Conservation (phyloP, 2,113 vertebrate species). For the Microtus pennsylvanicus region DNA sequence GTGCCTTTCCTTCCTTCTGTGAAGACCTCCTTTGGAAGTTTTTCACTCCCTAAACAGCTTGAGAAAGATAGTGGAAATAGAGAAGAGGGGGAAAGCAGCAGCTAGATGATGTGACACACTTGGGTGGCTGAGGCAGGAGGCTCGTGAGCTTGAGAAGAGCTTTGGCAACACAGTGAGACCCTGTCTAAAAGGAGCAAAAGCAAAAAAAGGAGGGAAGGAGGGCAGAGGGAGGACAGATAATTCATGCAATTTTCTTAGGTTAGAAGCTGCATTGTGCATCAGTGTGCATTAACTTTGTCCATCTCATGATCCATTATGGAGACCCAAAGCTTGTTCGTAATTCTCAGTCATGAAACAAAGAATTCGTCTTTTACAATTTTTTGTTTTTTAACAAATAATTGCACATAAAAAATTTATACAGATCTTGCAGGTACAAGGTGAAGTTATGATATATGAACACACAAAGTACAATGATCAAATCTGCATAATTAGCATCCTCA, state of each 20-base stretch:
- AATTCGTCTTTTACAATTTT: background rate
- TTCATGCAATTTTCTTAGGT: background rate
- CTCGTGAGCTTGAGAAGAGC: background rate
- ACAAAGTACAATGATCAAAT: background rate
- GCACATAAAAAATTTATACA: background rate
- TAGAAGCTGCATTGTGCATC: background rate
- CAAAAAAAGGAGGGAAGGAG: too few species aligned
- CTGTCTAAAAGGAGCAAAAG: background rate
- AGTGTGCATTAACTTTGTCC: background rate
- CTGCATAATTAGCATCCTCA: background rate
- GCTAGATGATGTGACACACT: background rate
- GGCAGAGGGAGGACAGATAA: background rate
- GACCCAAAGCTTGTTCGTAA: background rate
- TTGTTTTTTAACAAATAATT: background rate
- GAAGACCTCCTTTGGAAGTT: background rate
- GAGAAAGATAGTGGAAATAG: background rate
- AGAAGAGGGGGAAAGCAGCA: conserved; percentile 39
- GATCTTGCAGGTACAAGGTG: background rate
- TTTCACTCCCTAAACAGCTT: background rate
- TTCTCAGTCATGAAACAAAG: conserved; percentile 36
- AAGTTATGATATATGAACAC: background rate
- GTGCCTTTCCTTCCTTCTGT: conserved; percentile 11
- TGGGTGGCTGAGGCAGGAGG: background rate
- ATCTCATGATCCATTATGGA: background rate
- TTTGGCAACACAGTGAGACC: background rate